Conservation (phyloP, 2,113 vertebrate genomes). For the Cygnus atratus region DNA sequence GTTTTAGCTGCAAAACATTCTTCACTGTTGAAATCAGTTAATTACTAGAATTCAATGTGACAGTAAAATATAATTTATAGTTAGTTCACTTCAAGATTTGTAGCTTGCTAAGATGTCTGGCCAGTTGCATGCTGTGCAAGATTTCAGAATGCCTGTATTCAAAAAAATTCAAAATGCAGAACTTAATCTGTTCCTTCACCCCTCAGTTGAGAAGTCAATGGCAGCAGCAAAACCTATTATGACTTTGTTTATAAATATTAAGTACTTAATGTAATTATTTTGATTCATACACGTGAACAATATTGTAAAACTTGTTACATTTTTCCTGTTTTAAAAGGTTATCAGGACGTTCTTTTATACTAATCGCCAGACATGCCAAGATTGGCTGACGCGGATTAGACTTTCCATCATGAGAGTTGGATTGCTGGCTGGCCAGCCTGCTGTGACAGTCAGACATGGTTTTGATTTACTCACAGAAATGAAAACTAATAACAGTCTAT, state of each 20-base stretch:
- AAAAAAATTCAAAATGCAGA: neutral
- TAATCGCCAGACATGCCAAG: slow-evolving; percentile 97
- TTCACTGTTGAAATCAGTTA: neutral
- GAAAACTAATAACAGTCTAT: slow-evolving; percentile 82
- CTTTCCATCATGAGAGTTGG: slow-evolving; percentile 97
- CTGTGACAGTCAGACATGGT: slow-evolving; percentile 94
- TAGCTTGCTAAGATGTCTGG: neutral
- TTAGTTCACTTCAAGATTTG: neutral
- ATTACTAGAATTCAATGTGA: neutral
- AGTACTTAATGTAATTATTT: neutral
- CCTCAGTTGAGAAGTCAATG: neutral
- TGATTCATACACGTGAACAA: neutral
- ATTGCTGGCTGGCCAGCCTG: slow-evolving; percentile 94
- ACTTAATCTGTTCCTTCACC: neutral
- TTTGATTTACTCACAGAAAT: slow-evolving; percentile 96
- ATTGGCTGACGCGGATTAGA: slow-evolving; percentile 95
- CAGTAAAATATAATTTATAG: neutral
- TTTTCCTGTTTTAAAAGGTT: slow-evolving; percentile 77
- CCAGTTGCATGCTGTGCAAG: neutral
- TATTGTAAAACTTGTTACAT: neutral
- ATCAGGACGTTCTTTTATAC: slow-evolving; percentile 98
- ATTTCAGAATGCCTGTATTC: neutral
- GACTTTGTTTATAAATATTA: neutral
- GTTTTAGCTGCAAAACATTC: neutral
- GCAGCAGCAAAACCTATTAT: neutral